phyloP scores from a whole-genome alignment of 2,888 invertebrate genomes.

The Drosophila limbata region DNA sequence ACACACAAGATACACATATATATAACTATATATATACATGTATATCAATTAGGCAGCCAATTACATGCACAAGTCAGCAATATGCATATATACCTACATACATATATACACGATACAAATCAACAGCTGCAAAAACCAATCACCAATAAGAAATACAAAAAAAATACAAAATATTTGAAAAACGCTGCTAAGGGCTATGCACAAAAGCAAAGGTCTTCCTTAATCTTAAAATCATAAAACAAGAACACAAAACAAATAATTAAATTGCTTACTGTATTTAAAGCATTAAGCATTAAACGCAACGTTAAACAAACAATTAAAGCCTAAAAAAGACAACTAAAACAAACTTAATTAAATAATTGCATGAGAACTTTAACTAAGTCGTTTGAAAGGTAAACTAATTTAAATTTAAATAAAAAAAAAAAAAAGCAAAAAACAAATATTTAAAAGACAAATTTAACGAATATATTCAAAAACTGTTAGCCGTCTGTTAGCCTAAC shows the following conservation, averaged over 20 bases:
- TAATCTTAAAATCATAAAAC: constrained; percentile 56
- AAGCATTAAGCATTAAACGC: constrained; percentile 23
- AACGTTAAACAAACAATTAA: constrained; percentile 35
- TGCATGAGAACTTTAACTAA: constrained; percentile 54
- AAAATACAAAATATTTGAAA: not conserved
- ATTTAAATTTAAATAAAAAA: constrained; percentile 29
- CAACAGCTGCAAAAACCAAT: constrained; percentile 21
- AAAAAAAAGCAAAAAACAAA: constrained; percentile 9
- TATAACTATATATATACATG: constrained; percentile 16
- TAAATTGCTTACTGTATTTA: constrained; percentile 29
- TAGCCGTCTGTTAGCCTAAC: constrained; percentile 44
- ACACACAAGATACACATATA: constrained; percentile 17
- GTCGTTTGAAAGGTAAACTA: constrained; percentile 35
- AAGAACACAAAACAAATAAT: constrained; percentile 20
- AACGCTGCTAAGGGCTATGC: constrained; percentile 62
- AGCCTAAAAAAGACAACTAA: constrained; percentile 25
- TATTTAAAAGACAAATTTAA: constrained; percentile 14
- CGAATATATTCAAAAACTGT: constrained; percentile 29
- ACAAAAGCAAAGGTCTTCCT: constrained; percentile 71
- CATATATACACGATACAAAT: constrained; percentile 11
- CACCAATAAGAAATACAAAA: constrained; percentile 5
- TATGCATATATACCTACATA: constrained; percentile 11
- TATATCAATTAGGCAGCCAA: constrained; percentile 57
- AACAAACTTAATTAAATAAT: constrained; percentile 29
- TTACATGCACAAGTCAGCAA: constrained; percentile 29